phyloP scores from a whole-genome alignment of 2,888 invertebrate genomes.

The Acrobasis repandana region DNA sequence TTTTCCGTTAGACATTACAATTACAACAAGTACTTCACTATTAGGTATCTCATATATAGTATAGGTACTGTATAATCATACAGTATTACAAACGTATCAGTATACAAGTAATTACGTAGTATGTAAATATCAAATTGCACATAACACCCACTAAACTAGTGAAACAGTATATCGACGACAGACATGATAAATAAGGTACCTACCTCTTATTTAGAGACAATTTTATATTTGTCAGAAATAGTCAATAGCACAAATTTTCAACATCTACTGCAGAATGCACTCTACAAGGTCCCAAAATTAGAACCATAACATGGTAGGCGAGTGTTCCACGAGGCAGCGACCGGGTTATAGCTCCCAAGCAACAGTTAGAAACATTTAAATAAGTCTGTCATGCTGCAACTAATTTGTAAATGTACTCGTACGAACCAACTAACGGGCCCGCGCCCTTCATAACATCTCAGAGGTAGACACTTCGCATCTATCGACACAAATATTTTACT shows the following conservation, averaged over 20 bases:
- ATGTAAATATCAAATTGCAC: background rate
- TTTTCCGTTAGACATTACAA: slow-evolving; percentile 26
- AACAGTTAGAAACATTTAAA: slow-evolving; percentile 72
- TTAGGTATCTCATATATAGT: no score
- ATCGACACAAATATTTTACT: slow-evolving; percentile 38
- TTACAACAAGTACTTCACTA: background rate
- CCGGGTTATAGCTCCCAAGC: slow-evolving; percentile 59
- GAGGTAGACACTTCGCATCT: slow-evolving; percentile 29
- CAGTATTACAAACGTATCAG: no score
- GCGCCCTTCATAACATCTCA: slow-evolving; percentile 66
- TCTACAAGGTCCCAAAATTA: background rate
- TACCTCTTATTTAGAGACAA: no score
- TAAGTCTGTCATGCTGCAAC: slow-evolving; percentile 67
- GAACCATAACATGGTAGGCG: slow-evolving; percentile 33
- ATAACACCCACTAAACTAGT: background rate
- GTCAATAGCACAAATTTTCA: no score
- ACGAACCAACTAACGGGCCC: slow-evolving; percentile 65
- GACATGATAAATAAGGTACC: no score
- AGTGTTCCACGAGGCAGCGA: slow-evolving; percentile 49
- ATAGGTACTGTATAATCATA: no score
- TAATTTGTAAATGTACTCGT: slow-evolving; percentile 55
- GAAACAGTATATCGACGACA: background rate
- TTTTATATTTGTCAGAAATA: no score
- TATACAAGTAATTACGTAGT: background rate
- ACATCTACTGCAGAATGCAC: no score